These are phyloP conservation scores for Scomber japonicus DNA, from an alignment of 2,113 vertebrate genomes.

Conservation along the genomic window DNA sequence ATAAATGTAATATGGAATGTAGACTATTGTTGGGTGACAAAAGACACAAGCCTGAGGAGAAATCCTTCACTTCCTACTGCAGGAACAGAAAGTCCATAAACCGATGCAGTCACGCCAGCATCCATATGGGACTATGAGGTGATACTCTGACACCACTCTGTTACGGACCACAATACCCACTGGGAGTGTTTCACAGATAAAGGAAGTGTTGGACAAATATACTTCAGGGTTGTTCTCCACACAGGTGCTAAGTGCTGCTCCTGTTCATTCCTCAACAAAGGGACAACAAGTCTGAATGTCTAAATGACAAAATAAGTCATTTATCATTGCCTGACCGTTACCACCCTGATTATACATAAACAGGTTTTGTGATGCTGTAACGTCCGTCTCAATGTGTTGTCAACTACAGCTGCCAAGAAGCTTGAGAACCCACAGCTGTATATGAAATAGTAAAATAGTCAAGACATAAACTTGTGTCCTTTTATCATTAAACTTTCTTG, in stretches of 20 bases:
- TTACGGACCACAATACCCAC: neutral
- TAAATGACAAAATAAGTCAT: neutral
- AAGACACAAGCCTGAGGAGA: conserved; percentile 7
- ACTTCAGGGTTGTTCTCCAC: neutral
- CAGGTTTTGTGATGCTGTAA: too few species aligned
- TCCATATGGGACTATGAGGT: neutral
- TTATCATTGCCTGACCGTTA: neutral
- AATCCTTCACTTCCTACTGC: conserved; percentile 26
- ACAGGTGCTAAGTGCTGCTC: neutral
- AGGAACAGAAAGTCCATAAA: neutral
- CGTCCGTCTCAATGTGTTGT: too few species aligned
- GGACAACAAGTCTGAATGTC: neutral
- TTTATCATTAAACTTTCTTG: too few species aligned
- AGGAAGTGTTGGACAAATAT: neutral
- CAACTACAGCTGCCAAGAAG: too few species aligned
- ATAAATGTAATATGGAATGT: conserved; percentile 10
- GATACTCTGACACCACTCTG: conserved; percentile 13
- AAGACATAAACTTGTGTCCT: too few species aligned
- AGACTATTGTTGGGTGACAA: conserved; percentile 29
- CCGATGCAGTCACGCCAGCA: neutral
- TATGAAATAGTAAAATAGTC: too few species aligned
- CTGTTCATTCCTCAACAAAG: neutral
- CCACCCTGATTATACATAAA: neutral
- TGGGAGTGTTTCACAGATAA: conserved; percentile 21
- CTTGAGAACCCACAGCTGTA: too few species aligned